Evolutionary conservation across 2,888 invertebrate species (phyloP), one percentile per base, ranked within the genome.

Genomic region (Ceratothoa steindachneri): DNA sequence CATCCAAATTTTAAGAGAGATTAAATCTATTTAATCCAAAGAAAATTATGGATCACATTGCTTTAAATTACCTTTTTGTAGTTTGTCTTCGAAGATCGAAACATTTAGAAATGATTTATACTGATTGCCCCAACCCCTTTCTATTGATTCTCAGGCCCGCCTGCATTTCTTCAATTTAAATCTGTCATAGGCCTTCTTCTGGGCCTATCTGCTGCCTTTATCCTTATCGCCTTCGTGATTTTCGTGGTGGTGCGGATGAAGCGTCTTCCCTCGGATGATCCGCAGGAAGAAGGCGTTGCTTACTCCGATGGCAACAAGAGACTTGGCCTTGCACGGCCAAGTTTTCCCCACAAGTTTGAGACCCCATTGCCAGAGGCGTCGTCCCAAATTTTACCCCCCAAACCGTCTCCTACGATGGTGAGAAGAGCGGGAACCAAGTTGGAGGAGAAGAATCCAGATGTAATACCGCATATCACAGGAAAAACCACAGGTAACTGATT

Each of bases 101-200:
- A n/a, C n/a, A n/a, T n/a, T n/a, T n/a, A n/a, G n/a, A n/a, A n/a
- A n/a, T n/a, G n/a, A n/a, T n/a, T n/a, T n/a, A n/a, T n/a, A n/a
- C n/a, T n/a, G n/a, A n/a, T n/a, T n/a, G n/a, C n/a, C n/a, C n/a
- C n/a, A n/a, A n/a, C n/a, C n/a, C n/a, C n/a, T n/a, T n/a, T n/a
- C n/a, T n/a, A n/a, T n/a, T 60, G 53, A 4, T 51, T 29, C 24
- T 30, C 74, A 78, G 78, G 78, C 28, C 78, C 78, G 22, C 78
- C 78, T n/a, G 68, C 75, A 60, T 73, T 79, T 69, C 71, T 79
- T 67, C 73, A 79, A 69, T 72, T 79, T 67, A 79, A 93, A 7
- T 93, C 94, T 0, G 87, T 93, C 4, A 86, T 95, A 70, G 92
- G 93, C 69, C 90, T 90, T 0, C 87, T 93, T 67, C 90, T 93